These are phyloP conservation scores for Microtus oregoni DNA, from an alignment of 2,113 vertebrate genomes.

Conservation along the genomic window DNA sequence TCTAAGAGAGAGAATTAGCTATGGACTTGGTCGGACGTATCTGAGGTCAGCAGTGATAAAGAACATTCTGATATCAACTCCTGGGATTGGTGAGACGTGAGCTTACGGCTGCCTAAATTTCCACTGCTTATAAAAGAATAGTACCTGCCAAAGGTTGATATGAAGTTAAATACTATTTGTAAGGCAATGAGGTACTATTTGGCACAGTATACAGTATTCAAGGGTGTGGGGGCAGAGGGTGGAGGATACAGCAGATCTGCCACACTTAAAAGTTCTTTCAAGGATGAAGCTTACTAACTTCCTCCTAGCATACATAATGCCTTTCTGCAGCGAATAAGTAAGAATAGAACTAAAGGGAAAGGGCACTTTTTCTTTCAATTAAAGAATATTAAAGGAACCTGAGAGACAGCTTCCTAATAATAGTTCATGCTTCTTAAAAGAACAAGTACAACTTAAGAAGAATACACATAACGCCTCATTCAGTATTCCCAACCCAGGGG, in stretches of 20 bases:
- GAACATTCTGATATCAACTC: background rate
- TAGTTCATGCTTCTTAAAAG: background rate
- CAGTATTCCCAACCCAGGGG: conserved; percentile 5
- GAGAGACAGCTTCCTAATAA: background rate
- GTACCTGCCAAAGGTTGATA: background rate
- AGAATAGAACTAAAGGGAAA: background rate
- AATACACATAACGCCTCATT: background rate
- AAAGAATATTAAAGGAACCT: conserved; percentile 37
- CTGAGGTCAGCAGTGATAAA: background rate
- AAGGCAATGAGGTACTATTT: background rate
- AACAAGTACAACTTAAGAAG: background rate
- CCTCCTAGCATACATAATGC: background rate
- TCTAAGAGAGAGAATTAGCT: conserved; percentile 35
- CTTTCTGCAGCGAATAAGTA: background rate
- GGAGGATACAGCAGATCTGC: background rate
- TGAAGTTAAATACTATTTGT: conserved; percentile 15
- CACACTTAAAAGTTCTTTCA: background rate
- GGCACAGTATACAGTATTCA: background rate
- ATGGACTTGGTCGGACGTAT: background rate
- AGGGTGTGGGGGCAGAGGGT: background rate
- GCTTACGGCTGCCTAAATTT: conserved; percentile 14
- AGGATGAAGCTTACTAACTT: conserved; percentile 30
- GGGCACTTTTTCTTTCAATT: background rate
- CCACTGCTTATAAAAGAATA: conserved; percentile 7
- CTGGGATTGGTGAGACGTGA: background rate